phyloP scores from a whole-genome alignment of 2,113 vertebrate species.

The Dasyurus viverrinus region DNA sequence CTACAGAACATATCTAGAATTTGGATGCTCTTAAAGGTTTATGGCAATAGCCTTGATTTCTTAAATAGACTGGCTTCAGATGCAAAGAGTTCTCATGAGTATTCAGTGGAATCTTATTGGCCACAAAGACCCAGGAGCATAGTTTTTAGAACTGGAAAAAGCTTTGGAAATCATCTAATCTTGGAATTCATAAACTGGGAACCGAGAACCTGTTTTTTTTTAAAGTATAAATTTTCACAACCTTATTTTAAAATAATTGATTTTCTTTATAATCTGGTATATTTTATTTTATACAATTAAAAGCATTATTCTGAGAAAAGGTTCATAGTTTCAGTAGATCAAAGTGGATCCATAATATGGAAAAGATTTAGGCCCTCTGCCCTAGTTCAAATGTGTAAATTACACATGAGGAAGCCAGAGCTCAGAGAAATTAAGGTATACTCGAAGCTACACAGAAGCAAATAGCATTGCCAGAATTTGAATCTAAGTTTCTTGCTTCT shows the following conservation, averaged over 20 bases:
- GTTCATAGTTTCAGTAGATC: not conserved
- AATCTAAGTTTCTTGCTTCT: not conserved
- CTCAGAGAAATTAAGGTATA: not conserved
- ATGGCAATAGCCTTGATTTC: conserved; percentile 9
- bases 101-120: not conserved
- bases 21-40: not conserved
- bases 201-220: not conserved
- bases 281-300: not conserved
- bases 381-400: not conserved
- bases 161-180: not conserved
- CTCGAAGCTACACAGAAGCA: not conserved
- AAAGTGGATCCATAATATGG: not conserved
- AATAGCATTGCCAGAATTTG: not conserved
- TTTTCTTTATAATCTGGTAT: not conserved
- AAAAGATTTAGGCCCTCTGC: not conserved
- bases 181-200: not conserved
- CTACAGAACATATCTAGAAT: not conserved
- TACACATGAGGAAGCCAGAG: not conserved
- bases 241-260: not conserved
- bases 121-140: not conserved
- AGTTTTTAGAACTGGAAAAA: not conserved
- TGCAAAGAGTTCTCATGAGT: not conserved
- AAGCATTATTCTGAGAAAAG: not conserved
- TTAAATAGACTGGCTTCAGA: not conserved
- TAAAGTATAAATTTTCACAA: not conserved